These are phyloP conservation scores for Apeltes quadracus DNA, from an alignment of 2,113 vertebrate genomes.

Conservation along the genomic window DNA sequence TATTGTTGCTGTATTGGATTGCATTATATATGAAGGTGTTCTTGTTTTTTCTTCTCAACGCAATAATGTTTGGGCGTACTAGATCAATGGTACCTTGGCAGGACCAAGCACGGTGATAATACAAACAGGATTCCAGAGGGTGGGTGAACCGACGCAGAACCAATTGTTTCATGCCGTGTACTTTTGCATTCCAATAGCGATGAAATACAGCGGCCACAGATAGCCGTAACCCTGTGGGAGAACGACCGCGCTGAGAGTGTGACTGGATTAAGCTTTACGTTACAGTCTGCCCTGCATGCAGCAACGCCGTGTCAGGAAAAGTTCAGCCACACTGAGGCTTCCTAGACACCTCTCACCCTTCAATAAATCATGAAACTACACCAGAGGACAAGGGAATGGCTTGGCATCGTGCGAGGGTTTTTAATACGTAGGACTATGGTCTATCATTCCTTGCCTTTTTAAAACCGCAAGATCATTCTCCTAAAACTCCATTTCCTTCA, in stretches of 20 bases:
- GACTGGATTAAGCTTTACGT: slow-evolving; percentile 12
- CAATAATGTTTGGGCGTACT: neutral
- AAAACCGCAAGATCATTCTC: neutral
- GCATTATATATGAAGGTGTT: slow-evolving; percentile 16
- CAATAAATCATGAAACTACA: slow-evolving; percentile 38
- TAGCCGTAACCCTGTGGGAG: neutral
- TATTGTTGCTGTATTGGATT: neutral
- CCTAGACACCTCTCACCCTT: slow-evolving; percentile 37
- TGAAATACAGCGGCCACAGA: neutral
- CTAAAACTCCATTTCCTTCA: slow-evolving; percentile 9
- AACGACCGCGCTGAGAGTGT: neutral
- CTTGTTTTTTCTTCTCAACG: neutral
- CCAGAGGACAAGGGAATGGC: slow-evolving; percentile 10
- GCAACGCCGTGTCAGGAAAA: slow-evolving; percentile 18
- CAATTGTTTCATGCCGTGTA: neutral
- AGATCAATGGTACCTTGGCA: neutral
- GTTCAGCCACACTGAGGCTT: slow-evolving; percentile 25
- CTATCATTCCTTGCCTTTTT: slow-evolving; percentile 19
- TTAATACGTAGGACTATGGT: slow-evolving; percentile 17
- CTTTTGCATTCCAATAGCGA: neutral
- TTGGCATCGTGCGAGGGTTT: slow-evolving; percentile 18
- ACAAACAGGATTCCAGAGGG: neutral
- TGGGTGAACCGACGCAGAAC: neutral
- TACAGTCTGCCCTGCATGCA: slow-evolving; percentile 19
- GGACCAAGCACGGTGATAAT: neutral